Base-by-base conservation (phyloP, 2,113 vertebrate genomes). In the Cichladusa arquata region DNA sequence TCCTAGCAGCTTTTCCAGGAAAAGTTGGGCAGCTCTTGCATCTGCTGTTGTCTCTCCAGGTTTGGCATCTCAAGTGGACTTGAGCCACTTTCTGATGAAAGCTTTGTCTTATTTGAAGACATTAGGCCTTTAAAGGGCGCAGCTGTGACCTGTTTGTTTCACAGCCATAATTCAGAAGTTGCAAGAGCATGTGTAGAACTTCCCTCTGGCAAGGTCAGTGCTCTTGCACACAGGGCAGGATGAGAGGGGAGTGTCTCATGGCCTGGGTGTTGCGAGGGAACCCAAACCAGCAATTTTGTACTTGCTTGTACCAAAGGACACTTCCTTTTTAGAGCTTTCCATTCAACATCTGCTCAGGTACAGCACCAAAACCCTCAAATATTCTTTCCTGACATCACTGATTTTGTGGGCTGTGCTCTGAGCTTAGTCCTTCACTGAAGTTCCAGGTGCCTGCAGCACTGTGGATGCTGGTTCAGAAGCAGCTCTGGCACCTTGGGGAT, bases 51-150 rank as follows among this genome's bases (percentile, higher is more conserved):
- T 61, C 23, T 60, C 34, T 88, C 19, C 28, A 25, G 44, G 12
- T 51, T 51, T 60, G 83, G 34, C 60, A n/a, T 78, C 57, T 94
- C 48, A 15, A 71, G 56, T 56, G 51, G 57, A 36, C 60, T 93
- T 38, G 34, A 77, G 71, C 64, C 50, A 58, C 64, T 88, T 88
- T 29, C 28, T 86, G 81, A 36, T 56, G 40, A 66, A 60, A 48
- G 31, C 62, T 93, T 94, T 93, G 42, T 86, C 25, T 86, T 90
- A 47, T 38, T 66, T 42, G 79, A 87, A 88, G 54, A 29, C 25
- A 29, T 18, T 1, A 64, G 44, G 45, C 42, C 44, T 83, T 72
- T 65, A 48, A 73, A 83, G 86, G 64, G 51, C 71, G 33, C 47
- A 33, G 72, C 85, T 73, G 5, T 83, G 86, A 88, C 50, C 64